Evolutionary conservation across 2,797 vertebrate species (phyloP), one percentile per base, ranked within the genome.

Genomic region (Rhyacichthys aspro): DNA sequence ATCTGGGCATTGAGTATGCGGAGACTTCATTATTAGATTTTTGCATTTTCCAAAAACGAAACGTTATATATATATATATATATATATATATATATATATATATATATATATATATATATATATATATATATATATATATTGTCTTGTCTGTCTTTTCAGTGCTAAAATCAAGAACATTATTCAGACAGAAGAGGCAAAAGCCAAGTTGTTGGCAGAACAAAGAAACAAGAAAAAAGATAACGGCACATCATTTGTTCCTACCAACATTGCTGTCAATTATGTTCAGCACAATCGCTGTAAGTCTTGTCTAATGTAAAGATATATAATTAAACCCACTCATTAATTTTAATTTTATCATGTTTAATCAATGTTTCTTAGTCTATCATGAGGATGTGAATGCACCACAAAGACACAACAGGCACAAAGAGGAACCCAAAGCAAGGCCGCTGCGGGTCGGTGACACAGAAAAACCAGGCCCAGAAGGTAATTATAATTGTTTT

Each of bases 101-200:
- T n/a, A n/a, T n/a, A n/a, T n/a, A n/a, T n/a, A n/a, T n/a, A n/a
- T n/a, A n/a, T n/a, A n/a, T n/a, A n/a, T n/a, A n/a, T n/a, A n/a
- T n/a, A n/a, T n/a, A n/a, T n/a, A n/a, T n/a, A n/a, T n/a, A n/a
- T n/a, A n/a, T n/a, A n/a, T n/a, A n/a, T n/a, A n/a, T n/a, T n/a
- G n/a, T n/a, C n/a, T n/a, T n/a, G n/a, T n/a, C n/a, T n/a, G n/a
- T 1, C 66, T 57, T 60, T 17, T 11, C 38, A 99, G 98, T 4
- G 97, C 97, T 52, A 99, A 99, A 88, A 99, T 99, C 63, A 98
- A 98, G 81, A 99, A 99, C 61, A 99, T 99, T 4, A 98, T 98
- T 62, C 93, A 88, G 33, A 99, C 97, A 9, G 98, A 99, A 67
- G 97, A 99, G 0, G 98, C 97, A 47, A 99, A 99, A 85, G 97